Percentiles rank a stretch among this genome's conserved stretches.
Conservation (phyloP, 1,140 invertebrate species). For the Arctopsyche grandis region DNA sequence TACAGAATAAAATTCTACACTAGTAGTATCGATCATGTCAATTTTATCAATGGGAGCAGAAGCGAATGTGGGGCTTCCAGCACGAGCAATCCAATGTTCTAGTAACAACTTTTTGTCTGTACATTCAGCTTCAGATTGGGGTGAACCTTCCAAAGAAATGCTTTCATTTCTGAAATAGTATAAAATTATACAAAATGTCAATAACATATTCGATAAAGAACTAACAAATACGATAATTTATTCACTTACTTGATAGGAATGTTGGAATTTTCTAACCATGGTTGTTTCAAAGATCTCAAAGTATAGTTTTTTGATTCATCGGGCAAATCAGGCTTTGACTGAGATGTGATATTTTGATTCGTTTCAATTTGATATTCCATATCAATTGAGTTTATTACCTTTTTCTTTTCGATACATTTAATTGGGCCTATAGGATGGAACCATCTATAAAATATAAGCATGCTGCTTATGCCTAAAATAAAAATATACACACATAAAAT, state of each 20-base stretch:
- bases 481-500: slow-evolving; percentile 26
- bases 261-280: slow-evolving; percentile 50
- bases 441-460: slow-evolving; percentile 74
- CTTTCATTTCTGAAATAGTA: slow-evolving; percentile 44
- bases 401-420: slow-evolving; percentile 58
- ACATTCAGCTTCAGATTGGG: slow-evolving; percentile 58
- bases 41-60: slow-evolving; percentile 60
- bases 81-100: slow-evolving; percentile 65
- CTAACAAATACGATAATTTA: background rate
- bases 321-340: background rate
- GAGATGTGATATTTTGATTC: slow-evolving; percentile 1
- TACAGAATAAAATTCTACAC: slow-evolving; percentile 64
- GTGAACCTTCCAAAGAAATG: slow-evolving; percentile 44
- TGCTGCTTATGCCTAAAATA: slow-evolving; percentile 67
- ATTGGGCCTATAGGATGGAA: slow-evolving; percentile 69
- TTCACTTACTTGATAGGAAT: slow-evolving; percentile 45
- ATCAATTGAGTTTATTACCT: slow-evolving; percentile 51
- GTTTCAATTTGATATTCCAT: slow-evolving; percentile 20
- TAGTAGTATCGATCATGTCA: slow-evolving; percentile 60
- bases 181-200: background rate
- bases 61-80: slow-evolving; percentile 63
- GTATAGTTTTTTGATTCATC: slow-evolving; percentile 38
- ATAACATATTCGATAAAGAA: slow-evolving; percentile 20
- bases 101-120: slow-evolving; percentile 66
- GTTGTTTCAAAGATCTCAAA: slow-evolving; percentile 55